Evolutionary conservation across 2,797 vertebrate genomes (phyloP).

Genomic region (Lacerta agilis): DNA sequence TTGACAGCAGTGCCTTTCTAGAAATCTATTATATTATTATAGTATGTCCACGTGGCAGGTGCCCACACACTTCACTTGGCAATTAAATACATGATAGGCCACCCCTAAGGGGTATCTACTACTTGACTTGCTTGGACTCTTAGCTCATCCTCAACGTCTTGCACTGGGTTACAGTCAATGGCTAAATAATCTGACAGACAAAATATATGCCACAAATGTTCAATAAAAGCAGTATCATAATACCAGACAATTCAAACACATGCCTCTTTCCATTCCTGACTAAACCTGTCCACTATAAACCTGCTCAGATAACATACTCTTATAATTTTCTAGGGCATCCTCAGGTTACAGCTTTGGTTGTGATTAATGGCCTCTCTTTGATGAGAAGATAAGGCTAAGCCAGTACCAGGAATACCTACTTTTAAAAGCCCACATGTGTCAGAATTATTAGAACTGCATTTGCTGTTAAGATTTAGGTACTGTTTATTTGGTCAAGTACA

Average conservation of each 20-base stretch:
- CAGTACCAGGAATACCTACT: neutral
- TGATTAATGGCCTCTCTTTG: neutral
- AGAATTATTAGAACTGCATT: slow-evolving; percentile 45
- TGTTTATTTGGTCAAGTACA: too few relatives aligned
- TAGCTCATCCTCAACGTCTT: neutral
- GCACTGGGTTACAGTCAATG: neutral
- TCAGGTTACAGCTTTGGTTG: neutral
- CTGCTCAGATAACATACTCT: neutral
- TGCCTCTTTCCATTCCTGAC: neutral
- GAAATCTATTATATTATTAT: neutral
- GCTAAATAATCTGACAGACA: neutral
- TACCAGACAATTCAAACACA: neutral
- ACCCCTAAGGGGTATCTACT: neutral
- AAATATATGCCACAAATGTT: neutral
- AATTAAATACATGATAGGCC: neutral
- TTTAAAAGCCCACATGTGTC: neutral
- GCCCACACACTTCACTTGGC: too few relatives aligned
- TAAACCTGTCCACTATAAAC: neutral
- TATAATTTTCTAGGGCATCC: neutral
- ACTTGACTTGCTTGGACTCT: neutral
- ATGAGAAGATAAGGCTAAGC: neutral
- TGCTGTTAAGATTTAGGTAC: slow-evolving; percentile 46
- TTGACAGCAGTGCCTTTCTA: neutral
- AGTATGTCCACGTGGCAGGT: neutral
- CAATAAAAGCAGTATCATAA: neutral